Evolutionary conservation across 2,888 invertebrate species (phyloP), one percentile per base, ranked within the genome.

Genomic region (Chloromyia formosa): DNA sequence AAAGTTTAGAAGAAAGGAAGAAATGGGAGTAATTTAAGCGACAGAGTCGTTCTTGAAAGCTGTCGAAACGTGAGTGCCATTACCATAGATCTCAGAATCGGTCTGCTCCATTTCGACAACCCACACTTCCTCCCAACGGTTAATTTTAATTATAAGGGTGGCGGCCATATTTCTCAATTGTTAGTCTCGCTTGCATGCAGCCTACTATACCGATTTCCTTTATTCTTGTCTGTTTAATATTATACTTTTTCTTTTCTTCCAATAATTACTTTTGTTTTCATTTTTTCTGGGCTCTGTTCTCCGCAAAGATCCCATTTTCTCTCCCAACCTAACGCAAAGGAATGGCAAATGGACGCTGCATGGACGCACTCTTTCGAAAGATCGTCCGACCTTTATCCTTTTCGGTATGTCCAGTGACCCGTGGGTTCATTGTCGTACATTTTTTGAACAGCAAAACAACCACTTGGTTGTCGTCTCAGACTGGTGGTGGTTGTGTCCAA

Each of bases 191-290:
- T n/a, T n/a, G n/a, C n/a, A n/a, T n/a, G n/a, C n/a, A n/a, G n/a
- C n/a, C n/a, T n/a, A n/a, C n/a, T n/a, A n/a, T n/a, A n/a, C n/a
- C n/a, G n/a, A n/a, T n/a, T n/a, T n/a, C n/a, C n/a, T n/a, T n/a
- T n/a, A n/a, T n/a, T n/a, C n/a, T n/a, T n/a, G n/a, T 61, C 27
- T 35, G 18, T 61, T n/a, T 61, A 23, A 61, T 61, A 14, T 20
- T 35, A 16, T n/a, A n/a, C n/a, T n/a, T 54, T 12, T 42, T 54
- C 27, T 61, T 61, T 27, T 61, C 27, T 61, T 14, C 27, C 61
- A n/a, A 20, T 61, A 61, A 61, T 61, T 61, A 61, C 61, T 61
- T 61, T 61, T 61, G 61, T 61, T 61, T 61, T 35, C 61, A 61
- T 61, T 14, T 61, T n/a, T 35, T 35, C 61, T 27, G 35, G 23